phyloP scores from a whole-genome alignment of 2,797 vertebrate genomes.

The Chiloscyllium punctatum region DNA sequence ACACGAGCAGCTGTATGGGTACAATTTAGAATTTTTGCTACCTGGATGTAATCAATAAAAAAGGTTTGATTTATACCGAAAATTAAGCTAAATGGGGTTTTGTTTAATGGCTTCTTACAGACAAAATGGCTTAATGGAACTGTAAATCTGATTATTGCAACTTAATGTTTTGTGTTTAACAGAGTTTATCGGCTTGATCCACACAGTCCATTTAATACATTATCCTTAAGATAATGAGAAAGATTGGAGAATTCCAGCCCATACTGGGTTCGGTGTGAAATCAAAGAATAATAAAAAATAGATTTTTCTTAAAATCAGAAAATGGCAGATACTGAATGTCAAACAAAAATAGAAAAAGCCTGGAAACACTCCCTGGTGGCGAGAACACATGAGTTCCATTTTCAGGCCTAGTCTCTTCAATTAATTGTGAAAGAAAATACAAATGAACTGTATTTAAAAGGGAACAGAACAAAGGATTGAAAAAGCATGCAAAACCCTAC shows the following conservation, averaged over 20 bases:
- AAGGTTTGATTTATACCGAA: constrained; percentile 31
- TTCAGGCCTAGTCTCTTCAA: neutral
- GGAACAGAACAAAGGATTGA: neutral
- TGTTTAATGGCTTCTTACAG: constrained; percentile 19
- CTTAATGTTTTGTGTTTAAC: constrained; percentile 47
- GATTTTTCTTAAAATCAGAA: neutral
- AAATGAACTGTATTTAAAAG: neutral
- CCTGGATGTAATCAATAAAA: constrained; percentile 30
- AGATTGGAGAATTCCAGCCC: neutral
- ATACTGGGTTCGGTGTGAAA: neutral
- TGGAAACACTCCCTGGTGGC: neutral
- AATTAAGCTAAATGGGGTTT: constrained; percentile 36
- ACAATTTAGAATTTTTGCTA: constrained; percentile 21
- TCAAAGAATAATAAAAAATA: neutral
- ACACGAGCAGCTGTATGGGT: neutral
- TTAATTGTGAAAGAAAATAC: neutral
- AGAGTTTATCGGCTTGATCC: constrained; percentile 49
- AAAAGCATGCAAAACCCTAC: neutral
- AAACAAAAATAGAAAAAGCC: neutral
- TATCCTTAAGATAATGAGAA: constrained; percentile 35
- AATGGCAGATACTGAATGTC: neutral
- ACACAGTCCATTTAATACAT: constrained; percentile 45
- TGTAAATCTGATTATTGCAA: constrained; percentile 36
- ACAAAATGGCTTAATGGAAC: constrained; percentile 23
- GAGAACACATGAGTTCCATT: neutral